phyloP scores from a whole-genome alignment of 1,140 invertebrate species.

The Diploscapter pachys region DNA sequence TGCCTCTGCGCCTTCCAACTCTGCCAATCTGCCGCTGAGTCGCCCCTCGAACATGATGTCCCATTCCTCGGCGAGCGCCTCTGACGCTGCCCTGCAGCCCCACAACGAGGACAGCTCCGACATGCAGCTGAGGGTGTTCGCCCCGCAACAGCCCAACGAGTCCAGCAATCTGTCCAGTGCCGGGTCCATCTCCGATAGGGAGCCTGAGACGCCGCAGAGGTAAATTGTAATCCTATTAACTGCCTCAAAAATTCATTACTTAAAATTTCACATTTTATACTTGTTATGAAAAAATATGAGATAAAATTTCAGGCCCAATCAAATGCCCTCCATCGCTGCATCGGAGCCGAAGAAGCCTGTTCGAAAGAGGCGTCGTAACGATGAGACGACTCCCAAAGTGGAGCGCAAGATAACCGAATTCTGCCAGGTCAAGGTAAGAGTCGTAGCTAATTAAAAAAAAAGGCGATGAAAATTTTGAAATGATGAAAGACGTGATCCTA shows the following conservation, averaged over 20 bases:
- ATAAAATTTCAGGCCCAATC: neutral
- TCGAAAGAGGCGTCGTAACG: conserved; percentile 18
- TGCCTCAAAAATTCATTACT: neutral
- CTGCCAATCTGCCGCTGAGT: too few relatives aligned
- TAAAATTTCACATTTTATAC: neutral
- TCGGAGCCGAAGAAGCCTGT: conserved; percentile 19
- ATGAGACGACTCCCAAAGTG: conserved; percentile 25
- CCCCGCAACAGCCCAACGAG: conserved; percentile 17
- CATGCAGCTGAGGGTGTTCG: neutral
- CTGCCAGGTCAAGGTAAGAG: conserved; percentile 13
- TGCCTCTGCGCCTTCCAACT: too few relatives aligned
- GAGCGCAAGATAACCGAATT: conserved; percentile 35
- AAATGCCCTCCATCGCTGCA: neutral
- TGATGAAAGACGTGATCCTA: neutral
- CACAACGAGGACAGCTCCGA: conserved; percentile 7
- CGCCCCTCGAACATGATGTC: too few relatives aligned
- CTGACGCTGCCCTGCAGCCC: conserved; percentile 7
- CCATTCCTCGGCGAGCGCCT: too few relatives aligned
- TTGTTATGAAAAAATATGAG: neutral
- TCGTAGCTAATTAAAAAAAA: conserved; percentile 2
- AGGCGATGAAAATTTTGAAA: conserved; percentile 1
- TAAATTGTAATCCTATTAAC: conserved; percentile 1
- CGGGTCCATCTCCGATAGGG: conserved; percentile 31
- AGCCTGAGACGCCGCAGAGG: conserved; percentile 37
- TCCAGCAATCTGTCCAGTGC: conserved; percentile 28